A percentile compares a stretch with the other conserved stretches of the same genome.
phyloP scores from a whole-genome alignment of 2,888 invertebrate species.

The Troides aeacus region DNA sequence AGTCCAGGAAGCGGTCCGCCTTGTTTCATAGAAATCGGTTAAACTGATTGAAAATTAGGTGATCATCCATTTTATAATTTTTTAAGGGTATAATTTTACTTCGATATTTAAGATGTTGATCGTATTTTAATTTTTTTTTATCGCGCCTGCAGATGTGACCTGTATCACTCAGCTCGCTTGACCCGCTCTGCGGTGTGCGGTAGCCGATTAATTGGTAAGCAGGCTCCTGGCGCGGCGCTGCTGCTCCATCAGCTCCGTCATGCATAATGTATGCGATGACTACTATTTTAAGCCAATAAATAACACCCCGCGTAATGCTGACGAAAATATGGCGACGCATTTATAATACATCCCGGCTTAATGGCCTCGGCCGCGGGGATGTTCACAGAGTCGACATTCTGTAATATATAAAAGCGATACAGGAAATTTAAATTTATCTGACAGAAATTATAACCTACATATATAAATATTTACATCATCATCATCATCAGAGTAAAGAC shows the following conservation, averaged over 20 bases:
- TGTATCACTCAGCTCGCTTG: neutral
- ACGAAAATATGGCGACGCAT: slow-evolving; percentile 73
- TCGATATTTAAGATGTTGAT: too few relatives aligned
- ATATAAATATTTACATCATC: too few relatives aligned
- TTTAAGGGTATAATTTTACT: too few relatives aligned
- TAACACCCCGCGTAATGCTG: slow-evolving; percentile 64
- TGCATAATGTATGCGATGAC: slow-evolving; percentile 75
- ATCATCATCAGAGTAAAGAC: too few relatives aligned
- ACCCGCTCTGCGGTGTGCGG: slow-evolving; percentile 4
- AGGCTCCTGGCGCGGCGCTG: slow-evolving; percentile 49
- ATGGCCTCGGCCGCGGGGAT: slow-evolving; percentile 43
- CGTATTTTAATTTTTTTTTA: too few relatives aligned
- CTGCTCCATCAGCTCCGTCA: slow-evolving; percentile 51
- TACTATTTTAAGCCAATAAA: slow-evolving; percentile 79
- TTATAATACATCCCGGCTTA: slow-evolving; percentile 62
- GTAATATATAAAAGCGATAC: neutral
- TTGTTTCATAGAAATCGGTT: too few relatives aligned
- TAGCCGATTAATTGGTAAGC: slow-evolving; percentile 30
- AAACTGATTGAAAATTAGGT: too few relatives aligned
- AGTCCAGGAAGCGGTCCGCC: too few relatives aligned
- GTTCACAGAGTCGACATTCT: slow-evolving; percentile 42
- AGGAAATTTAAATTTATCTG: too few relatives aligned
- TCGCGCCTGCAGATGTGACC: too few relatives aligned
- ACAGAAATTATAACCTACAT: too few relatives aligned
- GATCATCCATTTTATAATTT: too few relatives aligned